Percentiles rank a stretch among this genome's conserved stretches.
These are phyloP conservation scores for Nettapus auritus DNA, from an alignment of 2,113 vertebrate species.

Conservation along the genomic window DNA sequence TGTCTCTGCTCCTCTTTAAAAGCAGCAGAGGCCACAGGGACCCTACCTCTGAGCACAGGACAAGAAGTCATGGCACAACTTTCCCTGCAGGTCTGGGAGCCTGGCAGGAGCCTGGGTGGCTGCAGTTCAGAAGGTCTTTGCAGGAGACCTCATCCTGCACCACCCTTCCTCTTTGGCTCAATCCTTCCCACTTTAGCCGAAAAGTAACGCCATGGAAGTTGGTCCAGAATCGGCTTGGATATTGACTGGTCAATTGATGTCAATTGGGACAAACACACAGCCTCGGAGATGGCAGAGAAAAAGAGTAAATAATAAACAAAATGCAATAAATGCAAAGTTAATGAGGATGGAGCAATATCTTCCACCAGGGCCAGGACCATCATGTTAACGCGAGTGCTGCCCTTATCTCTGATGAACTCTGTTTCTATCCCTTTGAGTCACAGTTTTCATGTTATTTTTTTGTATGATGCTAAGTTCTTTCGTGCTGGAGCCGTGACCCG, in stretches of 20 bases:
- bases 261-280: accelerated
- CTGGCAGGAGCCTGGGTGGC: neutral
- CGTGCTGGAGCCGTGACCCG: constrained; percentile 33
- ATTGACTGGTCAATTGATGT: too few species aligned
- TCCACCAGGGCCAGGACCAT: neutral
- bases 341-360: neutral
- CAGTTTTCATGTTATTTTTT: neutral
- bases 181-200: neutral
- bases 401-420: constrained; percentile 1
- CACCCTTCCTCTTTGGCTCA: neutral
- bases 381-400: accelerated
- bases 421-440: constrained; percentile 15
- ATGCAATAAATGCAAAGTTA: neutral
- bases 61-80: constrained; percentile 31
- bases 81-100: neutral
- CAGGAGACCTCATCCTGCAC: neutral
- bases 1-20: neutral
- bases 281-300: neutral
- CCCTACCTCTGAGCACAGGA: neutral
- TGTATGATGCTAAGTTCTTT: neutral
- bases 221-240: accelerated
- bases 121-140: neutral
- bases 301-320: neutral
- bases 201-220: neutral
- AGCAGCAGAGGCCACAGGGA: neutral